Evolutionary conservation across 2,888 invertebrate species (phyloP), one percentile per base, ranked within the genome.

Genomic region (Leucozona laternaria): DNA sequence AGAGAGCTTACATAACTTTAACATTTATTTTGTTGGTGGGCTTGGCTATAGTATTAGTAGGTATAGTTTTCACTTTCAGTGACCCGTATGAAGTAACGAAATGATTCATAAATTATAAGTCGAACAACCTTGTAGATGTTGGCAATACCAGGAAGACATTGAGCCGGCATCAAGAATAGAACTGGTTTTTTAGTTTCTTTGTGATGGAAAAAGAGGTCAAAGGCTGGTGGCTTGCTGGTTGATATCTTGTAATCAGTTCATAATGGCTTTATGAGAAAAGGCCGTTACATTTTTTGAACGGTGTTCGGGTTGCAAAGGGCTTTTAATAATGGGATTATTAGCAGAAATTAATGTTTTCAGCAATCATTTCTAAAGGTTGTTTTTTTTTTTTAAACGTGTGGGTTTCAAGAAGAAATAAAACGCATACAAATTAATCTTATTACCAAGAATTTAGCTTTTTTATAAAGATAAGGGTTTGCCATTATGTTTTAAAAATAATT

Each of bases 31-130:
- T 77, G n/a, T 68, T 45, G 48, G 20, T 28, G 45, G 75, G 76
- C 57, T 68, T 68, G 64, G 43, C 28, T 75, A 34, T 60, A 28
- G 28, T 28, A 28, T 28, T 5, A 0, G 6, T 28, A 28, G 6
- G 58, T 37, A 15, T 58, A n/a, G 82, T 72, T 85, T 85, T 85
- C 85, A 85, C 85, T 85, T 80, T 85, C 73, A 48, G 55, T 85
- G 85, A 85, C 73, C 85, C 55, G 55, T 25, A 53, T 79, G 43
- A 43, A 64, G 25, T 11, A 45, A 50, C 31, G 17, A 40, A 40
- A 20, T 53, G 78, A 66, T 34, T 53, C 58, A 71, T 77, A 58
- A 77, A 78, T 37, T 40, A 60, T 71, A 15, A 78, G 68, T 73
- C 15, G 11, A 77, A 60, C 50, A 85, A 80, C 85, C 85, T 85